Percentiles rank a stretch among this genome's conserved stretches.
Evolutionary conservation across 2,797 vertebrate genomes (phyloP).

Genomic region (Argyrosomus regius): DNA sequence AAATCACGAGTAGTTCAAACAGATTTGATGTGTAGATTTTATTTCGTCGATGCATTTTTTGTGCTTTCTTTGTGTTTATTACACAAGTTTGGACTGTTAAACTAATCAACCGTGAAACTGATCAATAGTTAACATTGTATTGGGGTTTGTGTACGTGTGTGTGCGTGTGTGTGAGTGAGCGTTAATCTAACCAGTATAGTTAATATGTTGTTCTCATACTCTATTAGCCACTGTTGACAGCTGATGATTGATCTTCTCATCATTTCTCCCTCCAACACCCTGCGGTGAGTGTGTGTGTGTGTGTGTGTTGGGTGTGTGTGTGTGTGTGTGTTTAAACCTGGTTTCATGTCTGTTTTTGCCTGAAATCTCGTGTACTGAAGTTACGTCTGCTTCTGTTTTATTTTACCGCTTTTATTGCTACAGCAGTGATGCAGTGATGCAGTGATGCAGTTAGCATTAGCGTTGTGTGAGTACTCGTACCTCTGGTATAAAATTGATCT

Average conservation of each 20-base stretch:
- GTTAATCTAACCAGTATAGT: slow-evolving; percentile 78
- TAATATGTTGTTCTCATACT: slow-evolving; percentile 83
- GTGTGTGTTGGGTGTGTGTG: slow-evolving; percentile 36
- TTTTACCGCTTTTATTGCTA: background rate
- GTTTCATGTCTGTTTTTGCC: slow-evolving; percentile 28
- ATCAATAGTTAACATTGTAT: slow-evolving; percentile 51
- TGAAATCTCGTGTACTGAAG: background rate
- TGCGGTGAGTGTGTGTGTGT: slow-evolving; percentile 58
- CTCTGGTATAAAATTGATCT: background rate
- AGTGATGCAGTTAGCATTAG: background rate
- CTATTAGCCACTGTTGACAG: slow-evolving; percentile 80
- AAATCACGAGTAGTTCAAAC: background rate
- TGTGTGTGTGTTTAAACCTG: slow-evolving; percentile 34
- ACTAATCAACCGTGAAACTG: slow-evolving; percentile 42
- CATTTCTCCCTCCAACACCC: slow-evolving; percentile 77
- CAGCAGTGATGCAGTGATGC: background rate
- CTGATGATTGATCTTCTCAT: slow-evolving; percentile 84
- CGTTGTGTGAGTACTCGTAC: background rate
- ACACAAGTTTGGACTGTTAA: slow-evolving; percentile 14
- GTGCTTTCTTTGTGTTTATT: background rate
- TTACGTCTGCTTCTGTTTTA: background rate
- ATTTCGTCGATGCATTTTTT: background rate
- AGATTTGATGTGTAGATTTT: slow-evolving; percentile 32
- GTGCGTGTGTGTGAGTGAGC: slow-evolving; percentile 34
- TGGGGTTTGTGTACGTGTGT: slow-evolving; percentile 3